A percentile compares a stretch with the other conserved stretches of the same genome.
Evolutionary conservation across 2,888 invertebrate species (phyloP).

Genomic region (Nycteola revayana): DNA sequence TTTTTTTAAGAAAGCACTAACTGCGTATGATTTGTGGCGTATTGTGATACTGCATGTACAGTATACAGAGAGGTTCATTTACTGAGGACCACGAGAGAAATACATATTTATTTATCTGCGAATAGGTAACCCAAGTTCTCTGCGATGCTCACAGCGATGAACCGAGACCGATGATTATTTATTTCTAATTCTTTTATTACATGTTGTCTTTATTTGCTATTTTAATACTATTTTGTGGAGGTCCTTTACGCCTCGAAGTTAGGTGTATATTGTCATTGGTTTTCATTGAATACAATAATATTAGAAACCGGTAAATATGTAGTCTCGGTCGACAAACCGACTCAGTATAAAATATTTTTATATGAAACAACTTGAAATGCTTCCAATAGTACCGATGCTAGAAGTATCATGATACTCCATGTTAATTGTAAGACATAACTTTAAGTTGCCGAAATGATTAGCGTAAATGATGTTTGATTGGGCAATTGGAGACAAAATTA

Average conservation of each 20-base stretch:
- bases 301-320: constrained; percentile 15
- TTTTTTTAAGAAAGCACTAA: constrained; percentile 71
- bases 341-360: constrained; percentile 20
- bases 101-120: too few species aligned
- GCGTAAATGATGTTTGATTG: constrained; percentile 42
- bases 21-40: constrained; percentile 37
- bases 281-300: not conserved
- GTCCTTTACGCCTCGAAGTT: constrained; percentile 30
- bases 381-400: constrained; percentile 23
- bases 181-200: too few species aligned
- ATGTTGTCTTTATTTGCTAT: too few species aligned
- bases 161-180: too few species aligned
- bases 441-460: constrained; percentile 36
- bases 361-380: constrained; percentile 17
- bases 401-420: constrained; percentile 44
- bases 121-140: too few species aligned
- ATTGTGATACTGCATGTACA: constrained; percentile 42
- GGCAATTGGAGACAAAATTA: constrained; percentile 61
- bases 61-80: too few species aligned
- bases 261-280: too few species aligned
- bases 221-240: constrained; percentile 26
- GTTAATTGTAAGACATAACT: constrained; percentile 46
- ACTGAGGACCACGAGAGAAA: too few species aligned
- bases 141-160: too few species aligned
- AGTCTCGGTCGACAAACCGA: constrained; percentile 15